phyloP scores from a whole-genome alignment of 92 coral and sea anemone species.

The Palythoa grandis region DNA sequence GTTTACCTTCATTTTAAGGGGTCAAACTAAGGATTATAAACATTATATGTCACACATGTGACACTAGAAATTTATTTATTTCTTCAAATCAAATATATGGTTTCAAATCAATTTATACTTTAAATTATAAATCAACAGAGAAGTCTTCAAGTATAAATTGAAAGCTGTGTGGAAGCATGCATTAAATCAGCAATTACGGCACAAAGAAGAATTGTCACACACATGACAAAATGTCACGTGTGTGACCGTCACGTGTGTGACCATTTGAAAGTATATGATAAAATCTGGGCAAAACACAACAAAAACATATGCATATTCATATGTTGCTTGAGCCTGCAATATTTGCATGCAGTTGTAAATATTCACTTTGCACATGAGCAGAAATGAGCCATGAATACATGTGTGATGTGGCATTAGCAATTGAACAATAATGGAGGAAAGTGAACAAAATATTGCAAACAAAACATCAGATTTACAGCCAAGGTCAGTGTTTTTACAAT shows the following conservation, averaged over 20 bases:
- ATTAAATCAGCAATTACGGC: slow-evolving; percentile 30
- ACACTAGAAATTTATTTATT: slow-evolving; percentile 23
- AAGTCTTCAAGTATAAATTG: slow-evolving; percentile 30
- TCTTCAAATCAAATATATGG: slow-evolving; percentile 28
- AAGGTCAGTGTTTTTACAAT: slow-evolving; percentile 29
- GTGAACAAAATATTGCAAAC: slow-evolving; percentile 3
- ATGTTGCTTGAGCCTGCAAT: slow-evolving; percentile 39
- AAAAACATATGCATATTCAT: slow-evolving; percentile 33
- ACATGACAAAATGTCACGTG: slow-evolving; percentile 48
- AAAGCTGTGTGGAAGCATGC: slow-evolving; percentile 35
- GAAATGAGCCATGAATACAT: slow-evolving; percentile 38
- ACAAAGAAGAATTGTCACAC: slow-evolving; percentile 48
- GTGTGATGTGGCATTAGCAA: slow-evolving; percentile 34
- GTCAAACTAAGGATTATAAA: slow-evolving; percentile 29
- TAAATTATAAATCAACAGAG: slow-evolving; percentile 33
- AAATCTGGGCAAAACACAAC: slow-evolving; percentile 39
- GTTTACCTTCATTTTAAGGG: slow-evolving; percentile 32
- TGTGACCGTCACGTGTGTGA: slow-evolving; percentile 52
- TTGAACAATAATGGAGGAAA: slow-evolving; percentile 31
- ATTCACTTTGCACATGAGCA: slow-evolving; percentile 42
- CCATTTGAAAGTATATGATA: slow-evolving; percentile 37
- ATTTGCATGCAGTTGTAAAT: slow-evolving; percentile 42
- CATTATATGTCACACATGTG: slow-evolving; percentile 35
- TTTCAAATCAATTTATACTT: slow-evolving; percentile 30
- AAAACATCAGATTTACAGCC: slow-evolving; percentile 17